Evolutionary conservation across 2,888 invertebrate species (phyloP).

Genomic region (Subacronicta megacephala): DNA sequence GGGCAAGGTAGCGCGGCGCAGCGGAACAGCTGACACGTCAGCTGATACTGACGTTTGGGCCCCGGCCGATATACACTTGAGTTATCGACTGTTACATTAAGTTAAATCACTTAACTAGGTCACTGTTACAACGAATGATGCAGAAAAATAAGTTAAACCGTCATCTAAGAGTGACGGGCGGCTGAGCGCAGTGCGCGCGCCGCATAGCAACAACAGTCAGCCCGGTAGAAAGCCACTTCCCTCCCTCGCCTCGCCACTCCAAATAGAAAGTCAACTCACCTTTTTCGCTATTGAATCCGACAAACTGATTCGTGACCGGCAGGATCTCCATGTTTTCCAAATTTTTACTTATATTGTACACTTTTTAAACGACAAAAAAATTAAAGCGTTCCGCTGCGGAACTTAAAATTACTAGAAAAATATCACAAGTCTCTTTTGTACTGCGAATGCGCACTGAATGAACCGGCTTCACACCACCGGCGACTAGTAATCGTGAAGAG

Average conservation of each 20-base stretch:
- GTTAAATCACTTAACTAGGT: slow-evolving; percentile 6
- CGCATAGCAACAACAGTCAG: slow-evolving; percentile 82
- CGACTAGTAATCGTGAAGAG: slow-evolving; percentile 84
- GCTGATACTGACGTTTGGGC: slow-evolving; percentile 71
- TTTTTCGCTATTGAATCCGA: slow-evolving; percentile 94
- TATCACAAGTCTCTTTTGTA: slow-evolving; percentile 90
- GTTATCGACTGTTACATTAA: slow-evolving; percentile 3
- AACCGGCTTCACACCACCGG: slow-evolving; percentile 78
- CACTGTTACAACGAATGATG: slow-evolving; percentile 14
- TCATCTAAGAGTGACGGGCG: slow-evolving; percentile 30
- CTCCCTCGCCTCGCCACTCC: slow-evolving; percentile 63
- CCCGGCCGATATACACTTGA: slow-evolving; percentile 21
- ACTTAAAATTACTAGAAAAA: slow-evolving; percentile 86
- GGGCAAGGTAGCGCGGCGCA: slow-evolving; percentile 70
- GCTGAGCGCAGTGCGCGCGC: slow-evolving; percentile 74
- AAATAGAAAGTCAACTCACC: slow-evolving; percentile 90
- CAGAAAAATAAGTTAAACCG: slow-evolving; percentile 9
- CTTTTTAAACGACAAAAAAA: slow-evolving; percentile 82
- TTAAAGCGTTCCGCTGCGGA: slow-evolving; percentile 81
- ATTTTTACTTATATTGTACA: slow-evolving; percentile 90
- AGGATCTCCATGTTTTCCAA: slow-evolving; percentile 94
- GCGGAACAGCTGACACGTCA: slow-evolving; percentile 81
- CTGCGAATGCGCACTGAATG: slow-evolving; percentile 85
- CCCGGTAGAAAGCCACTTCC: slow-evolving; percentile 85
- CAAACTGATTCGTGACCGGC: slow-evolving; percentile 93